phyloP scores from a whole-genome alignment of 2,113 vertebrate species.

The Sinocyclocheilus maitianheensis region DNA sequence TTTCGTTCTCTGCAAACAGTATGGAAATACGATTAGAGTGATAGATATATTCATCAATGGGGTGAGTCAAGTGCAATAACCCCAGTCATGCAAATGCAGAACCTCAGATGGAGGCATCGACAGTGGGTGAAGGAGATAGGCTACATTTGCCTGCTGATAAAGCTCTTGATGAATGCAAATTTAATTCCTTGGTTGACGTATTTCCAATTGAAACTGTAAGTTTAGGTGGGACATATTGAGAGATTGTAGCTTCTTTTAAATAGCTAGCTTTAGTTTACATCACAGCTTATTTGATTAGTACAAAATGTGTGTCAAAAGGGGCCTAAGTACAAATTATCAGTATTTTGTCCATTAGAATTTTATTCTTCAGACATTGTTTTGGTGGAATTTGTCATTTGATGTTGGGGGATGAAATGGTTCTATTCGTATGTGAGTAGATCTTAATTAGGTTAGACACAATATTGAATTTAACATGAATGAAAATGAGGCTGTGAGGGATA shows the following conservation, averaged over 20 bases:
- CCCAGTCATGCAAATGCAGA: constrained; percentile 11
- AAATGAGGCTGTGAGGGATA: no score
- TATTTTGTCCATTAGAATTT: neutral
- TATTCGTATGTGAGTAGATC: neutral
- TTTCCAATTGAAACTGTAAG: neutral
- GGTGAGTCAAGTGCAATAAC: constrained; percentile 27
- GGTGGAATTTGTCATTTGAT: neutral
- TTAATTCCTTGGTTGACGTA: neutral
- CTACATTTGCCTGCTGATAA: constrained; percentile 1
- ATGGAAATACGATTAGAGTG: constrained; percentile 22
- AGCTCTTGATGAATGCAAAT: neutral
- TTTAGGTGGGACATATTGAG: neutral
- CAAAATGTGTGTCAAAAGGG: neutral
- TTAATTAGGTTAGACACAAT: no score
- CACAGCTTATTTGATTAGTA: neutral
- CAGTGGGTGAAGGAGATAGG: neutral
- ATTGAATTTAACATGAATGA: no score
- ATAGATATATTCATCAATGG: constrained; percentile 37
- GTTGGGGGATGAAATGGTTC: neutral
- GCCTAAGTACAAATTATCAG: neutral
- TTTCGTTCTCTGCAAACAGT: constrained; percentile 12
- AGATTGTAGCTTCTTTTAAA: neutral
- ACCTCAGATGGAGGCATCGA: neutral
- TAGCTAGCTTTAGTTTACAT: neutral
- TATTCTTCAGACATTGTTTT: neutral